phyloP scores from a whole-genome alignment of 2,888 invertebrate species.

The Selenia dentaria region DNA sequence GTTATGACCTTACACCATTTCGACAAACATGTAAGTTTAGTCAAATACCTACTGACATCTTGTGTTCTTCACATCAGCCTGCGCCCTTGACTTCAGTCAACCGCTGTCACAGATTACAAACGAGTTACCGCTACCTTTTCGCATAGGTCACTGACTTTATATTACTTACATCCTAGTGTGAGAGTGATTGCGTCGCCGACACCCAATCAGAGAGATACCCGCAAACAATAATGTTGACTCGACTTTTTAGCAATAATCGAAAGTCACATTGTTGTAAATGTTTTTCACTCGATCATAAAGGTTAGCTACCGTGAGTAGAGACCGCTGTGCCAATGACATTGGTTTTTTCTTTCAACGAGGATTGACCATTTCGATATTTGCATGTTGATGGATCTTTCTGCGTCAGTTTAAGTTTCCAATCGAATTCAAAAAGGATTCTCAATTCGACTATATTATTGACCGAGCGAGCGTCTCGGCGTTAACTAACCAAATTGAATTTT shows the following conservation, averaged over 20 bases:
- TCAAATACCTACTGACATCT: no score
- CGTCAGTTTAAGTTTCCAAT: no score
- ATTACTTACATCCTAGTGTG: neutral
- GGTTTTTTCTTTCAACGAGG: no score
- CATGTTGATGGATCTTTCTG: no score
- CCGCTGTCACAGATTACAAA: neutral
- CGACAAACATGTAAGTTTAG: no score
- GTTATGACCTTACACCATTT: no score
- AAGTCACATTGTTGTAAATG: constrained; percentile 7
- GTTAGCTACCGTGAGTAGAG: neutral
- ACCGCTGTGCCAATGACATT: constrained; percentile 15
- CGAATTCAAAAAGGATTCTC: no score
- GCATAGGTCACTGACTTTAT: constrained; percentile 1
- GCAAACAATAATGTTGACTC: constrained; percentile 4
- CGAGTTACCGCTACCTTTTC: neutral
- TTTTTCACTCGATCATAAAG: constrained; percentile 1
- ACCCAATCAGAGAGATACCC: neutral
- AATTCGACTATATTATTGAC: no score
- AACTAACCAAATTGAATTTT: no score
- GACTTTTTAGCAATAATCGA: constrained; percentile 3
- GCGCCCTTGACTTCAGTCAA: neutral
- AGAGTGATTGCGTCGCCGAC: neutral
- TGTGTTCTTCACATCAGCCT: no score
- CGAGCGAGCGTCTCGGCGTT: no score
- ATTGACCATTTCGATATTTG: no score